Conservation (phyloP, 1,140 invertebrate genomes). For the Cydia amplana region DNA sequence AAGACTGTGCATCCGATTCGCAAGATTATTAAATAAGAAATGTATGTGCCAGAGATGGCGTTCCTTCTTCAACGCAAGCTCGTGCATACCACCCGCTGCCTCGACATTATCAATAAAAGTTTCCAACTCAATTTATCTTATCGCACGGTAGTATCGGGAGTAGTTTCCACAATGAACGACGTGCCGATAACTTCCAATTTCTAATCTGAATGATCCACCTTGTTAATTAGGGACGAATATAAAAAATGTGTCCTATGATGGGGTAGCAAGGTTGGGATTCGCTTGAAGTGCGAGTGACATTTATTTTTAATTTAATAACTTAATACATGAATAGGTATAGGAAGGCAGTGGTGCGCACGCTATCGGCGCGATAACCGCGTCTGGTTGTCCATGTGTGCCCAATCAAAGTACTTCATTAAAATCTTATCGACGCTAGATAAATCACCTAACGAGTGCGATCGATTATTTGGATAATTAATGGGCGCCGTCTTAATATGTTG, state of each 20-base stretch:
- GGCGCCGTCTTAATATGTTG: conserved; percentile 67
- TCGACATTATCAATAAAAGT: conserved; percentile 70
- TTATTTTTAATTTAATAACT: conserved; percentile 79
- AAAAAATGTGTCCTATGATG: conserved; percentile 42
- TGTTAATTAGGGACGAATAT: conserved; percentile 61
- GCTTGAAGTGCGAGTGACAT: conserved; percentile 43
- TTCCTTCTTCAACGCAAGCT: conserved; percentile 22
- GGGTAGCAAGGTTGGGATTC: conserved; percentile 50
- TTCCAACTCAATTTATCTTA: conserved; percentile 74
- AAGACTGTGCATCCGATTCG: background rate
- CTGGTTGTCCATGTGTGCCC: conserved; percentile 63
- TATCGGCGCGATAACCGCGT: conserved; percentile 67
- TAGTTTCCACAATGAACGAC: conserved; percentile 77
- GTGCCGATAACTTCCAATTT: conserved; percentile 77
- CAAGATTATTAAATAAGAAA: background rate
- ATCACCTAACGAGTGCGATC: conserved; percentile 75
- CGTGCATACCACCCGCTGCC: conserved; percentile 51
- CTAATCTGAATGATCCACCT: conserved; percentile 76
- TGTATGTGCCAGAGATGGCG: background rate
- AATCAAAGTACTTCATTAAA: conserved; percentile 80
- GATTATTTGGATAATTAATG: conserved; percentile 78
- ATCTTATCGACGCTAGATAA: conserved; percentile 78
- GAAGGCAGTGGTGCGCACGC: conserved; percentile 66
- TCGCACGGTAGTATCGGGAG: conserved; percentile 72
- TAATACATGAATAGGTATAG: conserved; percentile 74